phyloP scores from a whole-genome alignment of 2,888 invertebrate genomes.

The Drosophila parthenogenetica region DNA sequence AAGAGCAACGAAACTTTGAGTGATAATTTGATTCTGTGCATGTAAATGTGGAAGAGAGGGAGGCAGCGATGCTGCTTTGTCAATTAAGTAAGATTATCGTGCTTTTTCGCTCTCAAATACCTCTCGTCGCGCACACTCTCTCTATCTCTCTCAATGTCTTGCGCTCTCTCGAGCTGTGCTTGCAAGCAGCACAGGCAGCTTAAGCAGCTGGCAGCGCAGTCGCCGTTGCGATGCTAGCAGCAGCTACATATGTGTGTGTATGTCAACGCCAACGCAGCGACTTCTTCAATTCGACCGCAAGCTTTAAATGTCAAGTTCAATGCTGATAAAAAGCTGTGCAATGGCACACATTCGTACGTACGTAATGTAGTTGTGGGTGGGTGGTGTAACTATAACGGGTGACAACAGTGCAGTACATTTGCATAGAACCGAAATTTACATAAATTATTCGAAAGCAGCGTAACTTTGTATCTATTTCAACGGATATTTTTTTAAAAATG shows the following conservation, averaged over 20 bases:
- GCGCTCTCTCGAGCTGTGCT: not conserved
- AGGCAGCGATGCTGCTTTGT: slow-evolving; percentile 8
- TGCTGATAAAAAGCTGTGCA: slow-evolving; percentile 24
- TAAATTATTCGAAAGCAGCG: too few species aligned
- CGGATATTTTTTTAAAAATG: too few species aligned
- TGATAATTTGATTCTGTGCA: slow-evolving; percentile 14
- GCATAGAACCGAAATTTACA: too few species aligned
- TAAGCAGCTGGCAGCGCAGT: slow-evolving; percentile 27
- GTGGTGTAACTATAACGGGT: not conserved
- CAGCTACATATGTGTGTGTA: not conserved
- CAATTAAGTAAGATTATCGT: slow-evolving; percentile 24
- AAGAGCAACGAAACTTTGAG: slow-evolving; percentile 16
- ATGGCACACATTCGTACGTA: not conserved
- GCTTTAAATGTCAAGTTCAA: slow-evolving; percentile 51
- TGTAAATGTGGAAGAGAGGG: not conserved
- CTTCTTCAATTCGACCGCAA: slow-evolving; percentile 5
- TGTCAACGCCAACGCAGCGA: not conserved
- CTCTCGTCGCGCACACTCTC: not conserved
- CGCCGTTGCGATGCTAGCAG: slow-evolving; percentile 4
- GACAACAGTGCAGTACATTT: too few species aligned
- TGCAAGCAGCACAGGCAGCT: slow-evolving; percentile 9
- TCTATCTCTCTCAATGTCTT: not conserved
- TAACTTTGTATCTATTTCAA: too few species aligned
- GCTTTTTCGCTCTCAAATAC: slow-evolving; percentile 6
- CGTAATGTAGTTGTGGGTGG: not conserved